A percentile compares a stretch with the other conserved stretches of the same genome.
phyloP scores from a whole-genome alignment of 2,888 invertebrate species.

The Oligia strigilis region DNA sequence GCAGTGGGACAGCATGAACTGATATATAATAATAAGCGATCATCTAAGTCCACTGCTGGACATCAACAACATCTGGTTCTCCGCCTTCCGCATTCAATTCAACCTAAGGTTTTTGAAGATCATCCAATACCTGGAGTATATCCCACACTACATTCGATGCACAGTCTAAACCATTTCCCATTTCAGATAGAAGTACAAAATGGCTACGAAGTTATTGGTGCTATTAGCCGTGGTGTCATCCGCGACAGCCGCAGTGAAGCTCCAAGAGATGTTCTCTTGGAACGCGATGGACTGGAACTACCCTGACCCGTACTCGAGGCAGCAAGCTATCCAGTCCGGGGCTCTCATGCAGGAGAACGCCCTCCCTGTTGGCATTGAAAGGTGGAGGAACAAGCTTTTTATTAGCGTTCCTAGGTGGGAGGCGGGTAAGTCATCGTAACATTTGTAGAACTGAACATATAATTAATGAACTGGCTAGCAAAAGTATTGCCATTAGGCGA shows the following conservation, averaged over 20 bases:
- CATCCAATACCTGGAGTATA: no score
- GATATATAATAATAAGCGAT: conserved; percentile 14
- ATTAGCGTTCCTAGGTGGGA: conserved; percentile 95
- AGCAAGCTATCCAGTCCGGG: conserved; percentile 92
- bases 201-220: conserved; percentile 71
- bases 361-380: conserved; percentile 95
- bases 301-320: conserved; percentile 91
- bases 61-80: not conserved
- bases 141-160: no score
- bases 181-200: conserved; percentile 61
- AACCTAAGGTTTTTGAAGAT: not conserved
- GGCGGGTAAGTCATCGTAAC: conserved; percentile 90
- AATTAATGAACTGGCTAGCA: not conserved
- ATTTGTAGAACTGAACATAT: not conserved
- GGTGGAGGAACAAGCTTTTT: conserved; percentile 95
- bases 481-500: not conserved
- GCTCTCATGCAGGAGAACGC: conserved; percentile 94
- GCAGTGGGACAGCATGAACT: not conserved
- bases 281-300: conserved; percentile 94
- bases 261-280: conserved; percentile 94
- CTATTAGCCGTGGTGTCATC: conserved; percentile 76
- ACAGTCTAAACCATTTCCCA: not conserved
- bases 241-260: conserved; percentile 85
- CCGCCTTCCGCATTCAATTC: not conserved
- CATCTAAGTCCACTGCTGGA: not conserved